Conservation (phyloP, 2,797 vertebrate species). For the Furcifer pardalis region DNA sequence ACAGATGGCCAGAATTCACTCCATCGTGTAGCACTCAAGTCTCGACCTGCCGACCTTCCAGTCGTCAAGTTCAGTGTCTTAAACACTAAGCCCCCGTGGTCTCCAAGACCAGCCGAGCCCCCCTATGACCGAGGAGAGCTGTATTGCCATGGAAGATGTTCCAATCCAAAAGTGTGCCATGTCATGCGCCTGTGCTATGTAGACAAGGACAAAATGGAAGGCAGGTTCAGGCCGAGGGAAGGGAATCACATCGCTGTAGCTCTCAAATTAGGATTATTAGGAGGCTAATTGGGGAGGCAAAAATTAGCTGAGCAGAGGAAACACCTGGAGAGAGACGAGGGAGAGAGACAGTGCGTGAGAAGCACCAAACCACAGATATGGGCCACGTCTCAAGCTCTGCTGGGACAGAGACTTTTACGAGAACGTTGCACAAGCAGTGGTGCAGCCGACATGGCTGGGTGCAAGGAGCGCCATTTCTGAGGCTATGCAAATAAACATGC, state of each 20-base stretch:
- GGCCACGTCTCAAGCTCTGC: not conserved
- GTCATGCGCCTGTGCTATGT: not conserved
- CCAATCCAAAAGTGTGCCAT: no score
- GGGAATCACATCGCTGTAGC: not conserved
- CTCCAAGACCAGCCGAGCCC: no score
- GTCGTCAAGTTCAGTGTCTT: no score
- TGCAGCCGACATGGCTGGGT: not conserved
- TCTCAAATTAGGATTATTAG: slow-evolving; percentile 20
- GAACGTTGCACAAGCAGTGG: not conserved
- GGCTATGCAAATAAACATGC: not conserved
- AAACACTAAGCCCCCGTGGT: no score
- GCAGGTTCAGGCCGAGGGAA: no score
- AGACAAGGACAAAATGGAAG: not conserved
- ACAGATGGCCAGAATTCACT: no score
- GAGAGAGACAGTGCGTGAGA: not conserved
- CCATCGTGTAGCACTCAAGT: no score
- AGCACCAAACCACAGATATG: not conserved
- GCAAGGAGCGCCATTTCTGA: not conserved
- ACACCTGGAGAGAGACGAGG: not conserved
- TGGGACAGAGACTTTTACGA: not conserved
- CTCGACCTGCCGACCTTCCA: no score
- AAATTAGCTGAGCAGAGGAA: slow-evolving; percentile 1
- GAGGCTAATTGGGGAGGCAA: not conserved
- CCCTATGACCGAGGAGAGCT: no score
- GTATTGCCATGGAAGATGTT: no score